A percentile compares a stretch with the other conserved stretches of the same genome.
Conservation (phyloP, 2,797 vertebrate genomes). For the Epinephelus malabaricus region DNA sequence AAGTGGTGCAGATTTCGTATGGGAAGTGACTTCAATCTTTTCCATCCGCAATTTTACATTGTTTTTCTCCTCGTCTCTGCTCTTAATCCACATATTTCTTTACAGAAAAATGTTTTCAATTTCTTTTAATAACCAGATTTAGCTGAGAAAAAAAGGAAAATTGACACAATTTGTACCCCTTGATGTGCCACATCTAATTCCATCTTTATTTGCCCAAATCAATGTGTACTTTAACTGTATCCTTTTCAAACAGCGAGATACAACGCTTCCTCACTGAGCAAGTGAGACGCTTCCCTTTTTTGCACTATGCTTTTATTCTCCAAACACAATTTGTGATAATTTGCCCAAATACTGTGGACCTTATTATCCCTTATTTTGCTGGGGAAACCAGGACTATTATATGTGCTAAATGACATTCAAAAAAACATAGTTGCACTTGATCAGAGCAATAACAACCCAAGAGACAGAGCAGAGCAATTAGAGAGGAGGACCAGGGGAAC, state of each 20-base stretch:
- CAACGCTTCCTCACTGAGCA: background rate
- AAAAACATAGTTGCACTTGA: conserved; percentile 63
- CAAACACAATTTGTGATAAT: conserved; percentile 3
- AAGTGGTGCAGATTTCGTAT: background rate
- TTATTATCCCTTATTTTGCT: conserved; percentile 12
- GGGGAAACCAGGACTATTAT: conserved; percentile 20
- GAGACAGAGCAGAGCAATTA: conserved; percentile 61
- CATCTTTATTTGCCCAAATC: conserved; percentile 7
- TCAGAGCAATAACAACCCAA: conserved; percentile 57
- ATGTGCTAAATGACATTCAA: conserved; percentile 36
- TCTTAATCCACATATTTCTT: background rate
- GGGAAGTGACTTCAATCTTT: background rate
- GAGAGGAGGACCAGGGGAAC: conserved; percentile 35
- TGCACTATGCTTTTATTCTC: conserved; percentile 2
- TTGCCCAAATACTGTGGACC: background rate
- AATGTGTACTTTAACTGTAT: background rate
- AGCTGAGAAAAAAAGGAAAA: conserved; percentile 4
- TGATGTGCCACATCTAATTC: conserved; percentile 11
- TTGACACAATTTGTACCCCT: background rate
- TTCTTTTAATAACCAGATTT: background rate
- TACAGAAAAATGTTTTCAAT: background rate
- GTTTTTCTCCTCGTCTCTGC: background rate
- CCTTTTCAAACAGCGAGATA: conserved; percentile 15
- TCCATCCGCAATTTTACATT: background rate
- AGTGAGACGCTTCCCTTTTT: conserved; percentile 1